These are phyloP conservation scores for Pseudococcus jackbeardsleyi DNA, from an alignment of 2,888 invertebrate genomes.

Conservation along the genomic window DNA sequence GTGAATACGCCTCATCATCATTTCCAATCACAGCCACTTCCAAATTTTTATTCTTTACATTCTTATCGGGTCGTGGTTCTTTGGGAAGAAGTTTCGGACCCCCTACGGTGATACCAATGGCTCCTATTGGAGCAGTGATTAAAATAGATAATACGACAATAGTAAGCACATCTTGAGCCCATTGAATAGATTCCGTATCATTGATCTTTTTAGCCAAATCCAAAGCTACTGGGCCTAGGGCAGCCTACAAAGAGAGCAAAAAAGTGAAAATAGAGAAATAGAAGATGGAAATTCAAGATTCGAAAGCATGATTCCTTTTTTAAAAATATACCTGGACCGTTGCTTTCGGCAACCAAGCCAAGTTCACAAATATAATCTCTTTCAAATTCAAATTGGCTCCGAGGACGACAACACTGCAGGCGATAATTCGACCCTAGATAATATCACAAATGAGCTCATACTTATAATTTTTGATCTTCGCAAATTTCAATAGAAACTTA, in stretches of 20 bases:
- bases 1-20: not conserved
- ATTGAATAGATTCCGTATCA: constrained; percentile 58
- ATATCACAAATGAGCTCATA: too few species aligned
- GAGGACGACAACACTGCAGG: constrained; percentile 71
- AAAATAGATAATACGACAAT: constrained; percentile 71
- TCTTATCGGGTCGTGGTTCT: constrained; percentile 46
- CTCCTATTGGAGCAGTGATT: constrained; percentile 71
- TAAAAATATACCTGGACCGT: constrained; percentile 78
- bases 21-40: not conserved
- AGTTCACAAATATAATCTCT: constrained; percentile 79
- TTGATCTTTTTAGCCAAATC: constrained; percentile 74
- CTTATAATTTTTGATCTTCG: not conserved
- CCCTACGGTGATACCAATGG: constrained; percentile 69
- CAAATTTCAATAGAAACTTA: constrained; percentile 70
- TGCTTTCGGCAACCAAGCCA: constrained; percentile 84
- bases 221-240: constrained; percentile 83
- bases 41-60: not conserved
- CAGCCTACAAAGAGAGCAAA: constrained; percentile 74
- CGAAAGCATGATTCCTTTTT: too few species aligned
- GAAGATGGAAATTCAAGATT: not conserved
- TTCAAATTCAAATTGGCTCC: constrained; percentile 75
- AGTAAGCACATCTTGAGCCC: constrained; percentile 69
- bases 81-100: constrained; percentile 69
- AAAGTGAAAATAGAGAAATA: not conserved
- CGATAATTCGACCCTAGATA: constrained; percentile 72